phyloP scores from a whole-genome alignment of 2,797 vertebrate genomes.

The Gambusia yucatana region DNA sequence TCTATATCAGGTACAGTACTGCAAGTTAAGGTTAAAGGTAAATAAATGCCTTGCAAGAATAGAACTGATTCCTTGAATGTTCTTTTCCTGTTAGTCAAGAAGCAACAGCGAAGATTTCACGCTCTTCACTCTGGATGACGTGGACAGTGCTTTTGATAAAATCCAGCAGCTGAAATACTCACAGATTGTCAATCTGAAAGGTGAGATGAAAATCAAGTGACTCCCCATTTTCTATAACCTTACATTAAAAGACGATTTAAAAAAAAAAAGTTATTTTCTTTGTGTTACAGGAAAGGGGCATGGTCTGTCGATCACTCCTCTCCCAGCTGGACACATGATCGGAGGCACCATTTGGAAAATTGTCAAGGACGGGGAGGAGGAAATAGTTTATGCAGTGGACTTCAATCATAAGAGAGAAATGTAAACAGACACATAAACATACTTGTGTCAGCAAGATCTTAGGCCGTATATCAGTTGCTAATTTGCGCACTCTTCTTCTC shows the following conservation, averaged over 20 bases:
- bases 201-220: constrained; percentile 65
- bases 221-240: neutral
- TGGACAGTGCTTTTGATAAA: constrained; percentile 98
- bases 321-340: constrained; percentile 98
- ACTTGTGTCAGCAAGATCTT: neutral
- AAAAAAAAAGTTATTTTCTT: constrained; percentile 22
- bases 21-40: constrained; percentile 14
- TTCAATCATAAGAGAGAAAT: constrained; percentile 99
- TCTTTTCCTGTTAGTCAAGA: constrained; percentile 84
- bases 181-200: constrained; percentile 98
- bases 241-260: neutral
- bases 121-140: constrained; percentile 95
- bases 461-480: neutral
- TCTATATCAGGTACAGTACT: constrained; percentile 94
- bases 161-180: constrained; percentile 98
- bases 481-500: neutral
- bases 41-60: neutral
- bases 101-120: constrained; percentile 98
- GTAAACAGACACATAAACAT: constrained; percentile 75
- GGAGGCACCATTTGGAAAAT: constrained; percentile 99
- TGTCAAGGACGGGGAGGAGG: constrained; percentile 98
- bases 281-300: constrained; percentile 93
- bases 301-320: constrained; percentile 95
- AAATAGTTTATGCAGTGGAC: constrained; percentile 97
- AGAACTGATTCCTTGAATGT: constrained; percentile 5